Evolutionary conservation across 2,888 invertebrate genomes (phyloP), one percentile per base, ranked within the genome.

Genomic region (Sinopyrophorus schimmeli): DNA sequence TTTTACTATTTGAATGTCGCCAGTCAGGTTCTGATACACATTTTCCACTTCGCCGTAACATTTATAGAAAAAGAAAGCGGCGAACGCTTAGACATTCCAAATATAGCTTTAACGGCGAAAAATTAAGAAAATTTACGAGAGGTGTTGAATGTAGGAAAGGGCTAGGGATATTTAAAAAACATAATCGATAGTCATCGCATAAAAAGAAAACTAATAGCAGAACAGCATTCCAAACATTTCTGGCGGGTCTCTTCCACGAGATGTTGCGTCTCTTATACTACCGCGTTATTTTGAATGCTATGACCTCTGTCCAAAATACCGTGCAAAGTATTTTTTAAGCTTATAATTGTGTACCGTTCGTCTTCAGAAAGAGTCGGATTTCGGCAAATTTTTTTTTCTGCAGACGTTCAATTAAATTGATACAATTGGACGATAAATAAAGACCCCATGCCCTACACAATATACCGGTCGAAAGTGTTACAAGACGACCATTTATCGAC

Each of bases 191-290:
- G 46, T 40, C 50, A 46, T 41, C 44, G 23, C 53, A 50, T 60
- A 60, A 63, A 63, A 61, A 63, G 55, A 57, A 58, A 62, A 64
- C 62, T 62, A 63, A 64, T 64, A 64, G 60, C 63, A 57, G 61
- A 64, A 65, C 66, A 60, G 57, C 67, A 67, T 67, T 67, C 67
- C 62, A 37, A 42, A 56, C 46, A 59, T 59, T 57, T 59, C 55
- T 57, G 54, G 51, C 52, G 35, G 42, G 52, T 43, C 41, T 49
- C 32, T 43, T 37, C n/a, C 38, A 42, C 42, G 42, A 39, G 27
- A 39, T 26, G 23, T 32, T 39, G 31, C 30, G 30, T 43, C 48
- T 16, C 41, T 27, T 39, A 26, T 43, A 49, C 43, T 49, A 44
- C 49, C 42, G 49, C 49, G 42, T 48, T 41, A 35, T 47, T 46